Evolutionary conservation across 2,888 invertebrate species (phyloP).

Genomic region (Lacanobia oleracea): DNA sequence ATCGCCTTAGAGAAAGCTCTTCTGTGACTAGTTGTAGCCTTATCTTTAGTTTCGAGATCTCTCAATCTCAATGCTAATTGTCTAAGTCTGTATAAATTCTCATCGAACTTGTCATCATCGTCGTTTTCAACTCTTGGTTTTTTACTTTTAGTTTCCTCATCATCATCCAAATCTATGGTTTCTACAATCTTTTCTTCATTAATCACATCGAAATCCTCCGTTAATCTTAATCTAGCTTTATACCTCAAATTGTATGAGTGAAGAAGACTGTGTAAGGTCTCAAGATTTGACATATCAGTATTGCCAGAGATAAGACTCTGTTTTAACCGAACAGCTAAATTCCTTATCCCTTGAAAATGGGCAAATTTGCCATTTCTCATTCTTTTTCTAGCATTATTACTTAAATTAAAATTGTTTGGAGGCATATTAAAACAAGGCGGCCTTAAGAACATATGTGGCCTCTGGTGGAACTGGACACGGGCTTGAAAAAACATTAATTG

Average conservation of each 20-base stretch:
- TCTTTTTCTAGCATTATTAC: constrained; percentile 66
- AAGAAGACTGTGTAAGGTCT: constrained; percentile 74
- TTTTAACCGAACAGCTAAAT: constrained; percentile 72
- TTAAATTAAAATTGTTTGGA: constrained; percentile 35
- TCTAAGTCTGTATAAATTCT: constrained; percentile 76
- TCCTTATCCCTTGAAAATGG: constrained; percentile 76
- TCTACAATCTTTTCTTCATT: constrained; percentile 77
- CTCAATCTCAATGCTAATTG: constrained; percentile 76
- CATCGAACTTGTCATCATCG: constrained; percentile 66
- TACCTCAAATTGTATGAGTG: constrained; percentile 80
- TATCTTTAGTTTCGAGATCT: constrained; percentile 72
- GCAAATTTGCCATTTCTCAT: constrained; percentile 61
- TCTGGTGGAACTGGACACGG: constrained; percentile 69
- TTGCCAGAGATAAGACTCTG: constrained; percentile 65
- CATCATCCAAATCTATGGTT: constrained; percentile 82
- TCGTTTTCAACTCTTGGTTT: constrained; percentile 66
- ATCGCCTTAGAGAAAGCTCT: constrained; percentile 81
- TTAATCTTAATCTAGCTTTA: constrained; percentile 73
- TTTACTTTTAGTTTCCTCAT: constrained; percentile 75
- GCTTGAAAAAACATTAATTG: constrained; percentile 70
- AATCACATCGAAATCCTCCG: constrained; percentile 72
- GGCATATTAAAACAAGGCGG: constrained; percentile 43
- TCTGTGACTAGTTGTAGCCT: constrained; percentile 76
- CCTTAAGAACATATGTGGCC: constrained; percentile 63
- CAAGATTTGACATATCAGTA: constrained; percentile 66